Percentiles rank a stretch among this genome's conserved stretches.
Evolutionary conservation across 2,797 vertebrate species (phyloP).

Genomic region (Xenopus petersii): DNA sequence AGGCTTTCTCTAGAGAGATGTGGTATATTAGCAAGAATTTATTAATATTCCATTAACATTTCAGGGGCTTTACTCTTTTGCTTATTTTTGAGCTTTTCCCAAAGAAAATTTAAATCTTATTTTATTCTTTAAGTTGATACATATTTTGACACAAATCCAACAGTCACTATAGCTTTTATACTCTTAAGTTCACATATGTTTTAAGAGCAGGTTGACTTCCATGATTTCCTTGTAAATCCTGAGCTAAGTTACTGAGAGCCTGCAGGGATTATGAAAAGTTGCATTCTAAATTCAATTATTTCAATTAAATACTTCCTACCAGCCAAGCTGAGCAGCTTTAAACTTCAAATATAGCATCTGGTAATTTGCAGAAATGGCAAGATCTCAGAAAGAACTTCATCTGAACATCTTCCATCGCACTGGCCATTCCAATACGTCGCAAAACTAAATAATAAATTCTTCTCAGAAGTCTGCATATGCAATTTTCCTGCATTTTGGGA

Average conservation of each 20-base stretch:
- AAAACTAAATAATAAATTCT: too few relatives aligned
- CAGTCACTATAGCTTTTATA: conserved; percentile 13
- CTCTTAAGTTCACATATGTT: conserved; percentile 40
- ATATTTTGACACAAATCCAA: conserved; percentile 10
- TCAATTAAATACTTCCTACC: conserved; percentile 6
- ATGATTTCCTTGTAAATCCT: conserved; percentile 18
- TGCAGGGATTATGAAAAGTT: conserved; percentile 35
- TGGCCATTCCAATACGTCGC: conserved; percentile 19
- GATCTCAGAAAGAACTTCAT: background rate
- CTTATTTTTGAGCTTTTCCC: conserved; percentile 16
- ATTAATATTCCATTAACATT: conserved; percentile 48
- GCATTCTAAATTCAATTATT: conserved; percentile 37
- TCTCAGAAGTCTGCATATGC: too few relatives aligned
- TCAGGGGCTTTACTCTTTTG: conserved; percentile 18
- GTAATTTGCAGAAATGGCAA: conserved; percentile 26
- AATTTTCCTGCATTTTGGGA: too few relatives aligned
- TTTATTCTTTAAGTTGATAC: conserved; percentile 24
- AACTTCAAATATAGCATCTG: conserved; percentile 25
- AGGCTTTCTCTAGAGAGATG: conserved; percentile 37
- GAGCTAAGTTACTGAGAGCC: conserved; percentile 13
- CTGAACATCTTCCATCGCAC: conserved; percentile 4
- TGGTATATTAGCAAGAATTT: conserved; percentile 44
- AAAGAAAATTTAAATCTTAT: background rate
- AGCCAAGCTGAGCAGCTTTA: conserved; percentile 4
- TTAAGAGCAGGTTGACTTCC: conserved; percentile 39